phyloP scores from a whole-genome alignment of 2,888 invertebrate species.

The Nematopogon swammerdamellus region DNA sequence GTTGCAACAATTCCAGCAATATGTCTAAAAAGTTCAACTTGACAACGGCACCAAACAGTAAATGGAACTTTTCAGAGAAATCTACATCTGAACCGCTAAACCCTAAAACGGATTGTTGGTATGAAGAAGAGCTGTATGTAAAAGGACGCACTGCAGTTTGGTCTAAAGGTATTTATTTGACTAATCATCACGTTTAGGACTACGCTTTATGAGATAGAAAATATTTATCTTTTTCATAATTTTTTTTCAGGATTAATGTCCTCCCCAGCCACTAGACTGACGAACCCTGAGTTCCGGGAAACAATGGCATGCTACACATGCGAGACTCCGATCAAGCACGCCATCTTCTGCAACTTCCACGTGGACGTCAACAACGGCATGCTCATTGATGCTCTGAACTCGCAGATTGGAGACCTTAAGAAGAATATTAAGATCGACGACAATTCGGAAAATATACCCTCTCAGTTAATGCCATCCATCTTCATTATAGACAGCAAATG shows the following conservation, averaged over 20 bases:
- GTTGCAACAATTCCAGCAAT: constrained; percentile 44
- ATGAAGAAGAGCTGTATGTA: constrained; percentile 87
- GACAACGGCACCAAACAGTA: constrained; percentile 18
- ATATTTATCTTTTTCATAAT: no score
- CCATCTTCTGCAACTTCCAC: constrained; percentile 66
- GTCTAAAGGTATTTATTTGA: constrained; percentile 65
- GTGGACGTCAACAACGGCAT: constrained; percentile 51
- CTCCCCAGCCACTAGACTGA: constrained; percentile 43
- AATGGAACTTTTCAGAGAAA: constrained; percentile 13
- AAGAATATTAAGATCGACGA: constrained; percentile 47
- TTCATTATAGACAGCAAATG: constrained; percentile 73
- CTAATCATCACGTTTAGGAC: no score
- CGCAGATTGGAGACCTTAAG: constrained; percentile 45
- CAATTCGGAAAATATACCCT: constrained; percentile 46
- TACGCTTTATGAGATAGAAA: no score
- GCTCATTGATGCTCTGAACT: constrained; percentile 47
- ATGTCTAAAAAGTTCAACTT: constrained; percentile 45
- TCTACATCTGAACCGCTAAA: constrained; percentile 26
- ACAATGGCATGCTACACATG: constrained; percentile 74
- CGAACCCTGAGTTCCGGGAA: constrained; percentile 50
- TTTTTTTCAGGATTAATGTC: constrained; percentile 47
- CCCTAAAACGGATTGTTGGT: constrained; percentile 41
- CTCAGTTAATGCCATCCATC: constrained; percentile 61
- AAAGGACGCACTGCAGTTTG: constrained; percentile 82
- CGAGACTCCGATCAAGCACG: constrained; percentile 78